phyloP scores from a whole-genome alignment of 2,888 invertebrate genomes.

The Pyrocoelia pectoralis region DNA sequence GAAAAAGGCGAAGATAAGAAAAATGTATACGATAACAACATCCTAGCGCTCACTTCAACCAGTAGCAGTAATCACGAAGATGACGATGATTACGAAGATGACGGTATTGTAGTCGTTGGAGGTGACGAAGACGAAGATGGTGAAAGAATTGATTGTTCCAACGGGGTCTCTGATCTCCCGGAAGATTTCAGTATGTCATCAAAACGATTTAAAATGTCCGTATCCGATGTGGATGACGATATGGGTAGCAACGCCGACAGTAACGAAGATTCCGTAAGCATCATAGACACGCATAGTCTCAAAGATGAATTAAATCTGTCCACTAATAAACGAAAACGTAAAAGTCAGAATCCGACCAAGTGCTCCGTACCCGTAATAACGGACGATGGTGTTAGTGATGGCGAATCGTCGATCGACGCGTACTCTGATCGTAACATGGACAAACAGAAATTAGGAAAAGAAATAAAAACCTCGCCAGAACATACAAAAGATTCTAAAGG shows the following conservation, averaged over 20 bases:
- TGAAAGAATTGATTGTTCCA: conserved; percentile 58
- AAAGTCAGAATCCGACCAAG: conserved; percentile 87
- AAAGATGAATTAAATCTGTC: conserved; percentile 67
- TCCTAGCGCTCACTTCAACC: conserved; percentile 46
- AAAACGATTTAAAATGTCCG: conserved; percentile 67
- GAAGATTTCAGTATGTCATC: conserved; percentile 75
- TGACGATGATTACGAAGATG: conserved; percentile 75
- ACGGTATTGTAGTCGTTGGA: conserved; percentile 80
- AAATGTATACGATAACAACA: conserved; percentile 49
- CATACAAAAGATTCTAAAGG: conserved; percentile 38
- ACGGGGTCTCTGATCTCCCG: conserved; percentile 64
- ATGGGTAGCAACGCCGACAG: conserved; percentile 69
- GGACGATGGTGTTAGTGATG: conserved; percentile 66
- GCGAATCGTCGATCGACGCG: conserved; percentile 68
- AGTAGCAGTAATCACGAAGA: conserved; percentile 58
- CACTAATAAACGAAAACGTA: conserved; percentile 83
- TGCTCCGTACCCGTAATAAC: conserved; percentile 69
- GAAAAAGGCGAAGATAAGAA: conserved; percentile 54
- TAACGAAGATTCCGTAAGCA: conserved; percentile 69
- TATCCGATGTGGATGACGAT: conserved; percentile 66
- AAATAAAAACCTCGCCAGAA: conserved; percentile 9
- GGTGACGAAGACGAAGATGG: conserved; percentile 65
- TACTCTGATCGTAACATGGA: conserved; percentile 49
- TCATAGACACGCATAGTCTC: conserved; percentile 62
- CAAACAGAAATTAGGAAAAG: conserved; percentile 36